These are phyloP conservation scores for Cephus spinipes DNA, from an alignment of 2,888 invertebrate genomes.

Conservation along the genomic window DNA sequence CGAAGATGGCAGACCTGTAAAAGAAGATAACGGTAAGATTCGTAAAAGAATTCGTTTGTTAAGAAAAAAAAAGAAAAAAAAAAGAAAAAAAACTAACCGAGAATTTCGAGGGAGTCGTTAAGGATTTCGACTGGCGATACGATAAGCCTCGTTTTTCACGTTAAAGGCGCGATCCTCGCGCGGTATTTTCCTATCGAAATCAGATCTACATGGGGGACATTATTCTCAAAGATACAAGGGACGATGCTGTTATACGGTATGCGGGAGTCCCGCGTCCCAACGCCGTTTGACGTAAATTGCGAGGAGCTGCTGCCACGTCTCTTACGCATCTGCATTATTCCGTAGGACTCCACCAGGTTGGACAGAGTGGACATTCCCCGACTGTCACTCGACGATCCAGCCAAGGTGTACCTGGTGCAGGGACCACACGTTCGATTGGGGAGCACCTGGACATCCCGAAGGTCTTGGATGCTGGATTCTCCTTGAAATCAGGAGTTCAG, in stretches of 20 bases:
- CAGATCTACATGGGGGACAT: constrained; percentile 17
- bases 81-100: constrained; percentile 3
- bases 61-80: background rate
- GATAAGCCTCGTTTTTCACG: constrained; percentile 4
- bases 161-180: constrained; percentile 27
- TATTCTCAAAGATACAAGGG: constrained; percentile 5
- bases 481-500: background rate
- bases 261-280: constrained; percentile 38
- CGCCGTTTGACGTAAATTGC: constrained; percentile 62
- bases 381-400: constrained; percentile 10
- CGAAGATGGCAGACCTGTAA: background rate
- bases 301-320: constrained; percentile 49
- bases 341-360: background rate
- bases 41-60: constrained; percentile 13
- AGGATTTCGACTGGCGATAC: constrained; percentile 7
- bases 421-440: background rate
- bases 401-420: constrained; percentile 4
- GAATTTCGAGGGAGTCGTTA: constrained; percentile 5
- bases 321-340: constrained; percentile 58
- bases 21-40: constrained; percentile 10
- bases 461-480: background rate
- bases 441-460: background rate
- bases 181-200: constrained; percentile 45
- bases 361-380: constrained; percentile 9
- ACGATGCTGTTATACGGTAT: constrained; percentile 9